Conservation (phyloP, 2,797 vertebrate genomes). For the Pipistrellus nathusii region DNA sequence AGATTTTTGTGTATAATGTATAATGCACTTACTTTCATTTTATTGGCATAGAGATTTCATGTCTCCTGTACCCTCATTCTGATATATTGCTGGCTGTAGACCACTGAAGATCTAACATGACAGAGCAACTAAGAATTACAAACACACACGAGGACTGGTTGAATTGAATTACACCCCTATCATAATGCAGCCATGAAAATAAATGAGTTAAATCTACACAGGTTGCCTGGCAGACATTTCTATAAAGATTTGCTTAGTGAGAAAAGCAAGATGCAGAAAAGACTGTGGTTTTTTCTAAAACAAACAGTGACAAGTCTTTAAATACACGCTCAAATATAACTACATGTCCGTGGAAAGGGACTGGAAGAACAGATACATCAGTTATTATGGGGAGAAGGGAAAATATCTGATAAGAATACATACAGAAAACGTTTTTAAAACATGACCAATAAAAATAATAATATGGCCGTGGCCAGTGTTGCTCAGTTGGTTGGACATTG, state of each 20-base stretch:
- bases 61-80: not conserved
- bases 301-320: not conserved
- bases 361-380: not conserved
- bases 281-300: not conserved
- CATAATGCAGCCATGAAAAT: not conserved
- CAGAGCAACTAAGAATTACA: not conserved
- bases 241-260: not conserved
- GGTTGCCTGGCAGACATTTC: not conserved
- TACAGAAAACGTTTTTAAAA: not conserved
- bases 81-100: not conserved
- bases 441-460: not conserved
- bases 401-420: not conserved
- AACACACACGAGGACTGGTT: not conserved
- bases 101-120: not conserved
- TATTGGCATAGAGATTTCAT: not conserved
- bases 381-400: not conserved
- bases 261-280: not conserved
- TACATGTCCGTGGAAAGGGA: not conserved
- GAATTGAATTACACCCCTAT: not conserved
- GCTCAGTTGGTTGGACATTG: too few species aligned
- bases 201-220: not conserved
- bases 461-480: not conserved
- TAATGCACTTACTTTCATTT: not conserved
- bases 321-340: not conserved
- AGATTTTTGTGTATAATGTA: not conserved